Base-by-base conservation (phyloP, 1,140 invertebrate genomes). In the Brachionus sp. region DNA sequence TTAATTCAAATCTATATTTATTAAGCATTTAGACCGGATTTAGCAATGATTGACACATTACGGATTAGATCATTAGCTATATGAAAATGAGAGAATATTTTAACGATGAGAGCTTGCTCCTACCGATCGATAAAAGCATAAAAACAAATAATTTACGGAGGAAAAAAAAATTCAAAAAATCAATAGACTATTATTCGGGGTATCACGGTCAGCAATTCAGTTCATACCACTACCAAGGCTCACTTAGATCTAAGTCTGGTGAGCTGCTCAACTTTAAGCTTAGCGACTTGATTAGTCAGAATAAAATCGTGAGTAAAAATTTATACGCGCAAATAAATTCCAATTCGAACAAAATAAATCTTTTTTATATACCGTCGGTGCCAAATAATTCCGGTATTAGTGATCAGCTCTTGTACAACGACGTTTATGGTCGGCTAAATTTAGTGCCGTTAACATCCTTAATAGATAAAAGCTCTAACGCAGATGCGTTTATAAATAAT, bases 251-350 rank as follows among this genome's bases (percentile, higher is more conserved):
- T 7, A 37, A 35, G 37, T 29, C 66, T n/a, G n/a, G 19, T 33
- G 70, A 75, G 4, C 5, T 46, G 9, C 10, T 75, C 23, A 44
- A 75, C 1, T 75, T 75, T 13, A 75, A 75, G 25, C 42, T 75
- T 5, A 39, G 25, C 12, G 77, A 80, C n/a, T 23, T 80, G 19
- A 62, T 62, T 37, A 66, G 16, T 13, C 77, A 50, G 33, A 80
- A 80, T 62, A 39, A 62, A 42, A 80, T 7, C 5, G 13, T 80
- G 10, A 13, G 42, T 5, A 42, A 44, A 29, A 39, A 80, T 62
- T 80, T 80, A 44, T 80, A 80, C 33, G 77, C 77, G 19, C 46
- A 66, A 19, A 62, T 80, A 39, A 19, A 62, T 25, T 29, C 46
- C 13, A 80, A 62, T 29, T 33, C 46, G 3, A 80, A 80, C n/a